These are phyloP conservation scores for Marcusenius ussheri DNA, from an alignment of 2,113 vertebrate genomes.

Conservation along the genomic window DNA sequence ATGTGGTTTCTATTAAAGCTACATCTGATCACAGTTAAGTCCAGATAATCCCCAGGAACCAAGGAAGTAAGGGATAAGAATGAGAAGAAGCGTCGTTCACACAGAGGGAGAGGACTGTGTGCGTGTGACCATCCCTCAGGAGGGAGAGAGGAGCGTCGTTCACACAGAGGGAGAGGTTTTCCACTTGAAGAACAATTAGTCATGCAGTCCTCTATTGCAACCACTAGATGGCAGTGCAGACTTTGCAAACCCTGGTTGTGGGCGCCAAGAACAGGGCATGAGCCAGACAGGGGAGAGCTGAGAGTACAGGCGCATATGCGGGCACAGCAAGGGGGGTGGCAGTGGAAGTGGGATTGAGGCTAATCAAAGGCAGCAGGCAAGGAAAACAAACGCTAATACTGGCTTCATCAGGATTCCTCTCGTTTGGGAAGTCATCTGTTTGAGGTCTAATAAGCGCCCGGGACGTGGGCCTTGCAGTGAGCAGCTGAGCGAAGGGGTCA, in stretches of 20 bases:
- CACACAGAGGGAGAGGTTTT: neutral
- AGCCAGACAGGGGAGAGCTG: neutral
- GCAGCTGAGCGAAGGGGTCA: neutral
- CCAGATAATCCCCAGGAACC: slow-evolving; percentile 40
- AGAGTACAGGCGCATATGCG: neutral
- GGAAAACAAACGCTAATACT: neutral
- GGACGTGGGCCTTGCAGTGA: neutral
- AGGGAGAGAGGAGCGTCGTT: neutral
- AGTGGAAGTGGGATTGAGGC: neutral
- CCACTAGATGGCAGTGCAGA: slow-evolving; percentile 18
- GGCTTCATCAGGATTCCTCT: neutral
- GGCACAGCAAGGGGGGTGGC: neutral
- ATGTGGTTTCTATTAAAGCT: slow-evolving; percentile 66
- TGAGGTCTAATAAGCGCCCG: neutral
- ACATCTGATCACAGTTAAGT: slow-evolving; percentile 69
- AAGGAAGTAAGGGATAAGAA: neutral
- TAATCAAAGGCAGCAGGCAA: slow-evolving; percentile 8
- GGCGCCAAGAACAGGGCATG: neutral
- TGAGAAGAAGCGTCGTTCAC: slow-evolving; percentile 13
- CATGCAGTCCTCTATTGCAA: neutral
- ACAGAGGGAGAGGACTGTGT: neutral
- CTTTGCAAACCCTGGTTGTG: neutral
- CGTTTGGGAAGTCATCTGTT: slow-evolving; percentile 8
- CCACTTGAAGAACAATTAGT: neutral
- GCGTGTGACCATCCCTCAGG: neutral